Percentiles rank a stretch among this genome's conserved stretches.
These are phyloP conservation scores for Urocynchramus pylzowi DNA, from an alignment of 2,113 vertebrate species.

Conservation along the genomic window DNA sequence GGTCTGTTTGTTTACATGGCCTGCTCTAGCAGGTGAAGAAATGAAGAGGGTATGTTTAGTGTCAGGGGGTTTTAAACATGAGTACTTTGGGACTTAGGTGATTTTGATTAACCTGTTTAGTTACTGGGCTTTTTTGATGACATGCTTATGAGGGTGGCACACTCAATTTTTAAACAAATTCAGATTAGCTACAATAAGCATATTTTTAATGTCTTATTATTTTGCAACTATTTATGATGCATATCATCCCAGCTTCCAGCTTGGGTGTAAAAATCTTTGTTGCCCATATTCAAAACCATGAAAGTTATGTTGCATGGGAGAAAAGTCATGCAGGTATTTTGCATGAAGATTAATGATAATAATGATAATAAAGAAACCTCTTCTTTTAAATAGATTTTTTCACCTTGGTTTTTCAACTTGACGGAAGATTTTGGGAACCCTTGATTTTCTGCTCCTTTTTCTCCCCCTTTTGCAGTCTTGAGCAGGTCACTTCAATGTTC, in stretches of 20 bases:
- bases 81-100: not conserved
- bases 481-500: not conserved
- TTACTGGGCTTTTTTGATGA: not conserved
- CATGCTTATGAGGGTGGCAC: not conserved
- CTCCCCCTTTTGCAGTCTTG: not conserved
- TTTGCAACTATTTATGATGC: not conserved
- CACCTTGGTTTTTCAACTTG: not conserved
- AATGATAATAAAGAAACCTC: not conserved
- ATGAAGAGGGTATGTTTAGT: not conserved
- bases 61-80: not conserved
- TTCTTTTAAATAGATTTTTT: not conserved
- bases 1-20: not conserved
- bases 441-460: not conserved
- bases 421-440: not conserved
- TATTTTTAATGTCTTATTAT: not conserved
- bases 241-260: not conserved
- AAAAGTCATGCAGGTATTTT: not conserved
- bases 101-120: not conserved
- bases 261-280: not conserved
- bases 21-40: not conserved
- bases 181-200: not conserved
- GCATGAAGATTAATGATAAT: not conserved
- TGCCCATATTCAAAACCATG: fast-evolving
- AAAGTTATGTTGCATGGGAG: not conserved
- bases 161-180: not conserved